Conservation (phyloP, 1,140 invertebrate genomes). For the Zaprionus kolodkinae region DNA sequence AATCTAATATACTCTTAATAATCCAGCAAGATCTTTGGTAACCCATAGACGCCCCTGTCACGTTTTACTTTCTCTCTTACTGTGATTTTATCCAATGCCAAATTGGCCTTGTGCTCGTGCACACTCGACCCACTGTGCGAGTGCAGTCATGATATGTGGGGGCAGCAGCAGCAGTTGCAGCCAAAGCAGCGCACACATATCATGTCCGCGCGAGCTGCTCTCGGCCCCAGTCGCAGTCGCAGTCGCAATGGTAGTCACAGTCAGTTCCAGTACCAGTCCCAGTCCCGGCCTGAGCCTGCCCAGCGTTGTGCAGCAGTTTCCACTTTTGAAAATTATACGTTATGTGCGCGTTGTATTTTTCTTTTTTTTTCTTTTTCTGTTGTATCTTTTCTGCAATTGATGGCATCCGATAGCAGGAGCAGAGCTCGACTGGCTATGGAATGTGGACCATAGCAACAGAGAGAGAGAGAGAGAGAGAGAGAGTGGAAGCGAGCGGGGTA, state of each 20-base stretch:
- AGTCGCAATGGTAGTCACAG: background rate
- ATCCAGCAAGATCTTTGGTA: background rate
- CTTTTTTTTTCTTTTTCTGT: conserved; percentile 39
- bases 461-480: background rate
- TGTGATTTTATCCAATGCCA: background rate
- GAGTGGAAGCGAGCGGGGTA: no score
- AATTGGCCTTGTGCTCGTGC: background rate
- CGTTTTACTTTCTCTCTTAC: background rate
- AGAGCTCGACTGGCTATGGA: conserved; percentile 28
- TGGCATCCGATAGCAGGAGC: conserved; percentile 78
- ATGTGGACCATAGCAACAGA: conserved; percentile 34
- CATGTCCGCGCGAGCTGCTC: conserved; percentile 29
- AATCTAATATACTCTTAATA: background rate
- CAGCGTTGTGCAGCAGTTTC: conserved; percentile 67
- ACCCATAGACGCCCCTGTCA: background rate
- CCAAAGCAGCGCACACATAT: conserved; percentile 35
- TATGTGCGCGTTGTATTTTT: conserved; percentile 56
- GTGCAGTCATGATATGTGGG: conserved; percentile 54
- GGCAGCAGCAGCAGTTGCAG: conserved; percentile 41
- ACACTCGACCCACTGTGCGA: conserved; percentile 48
- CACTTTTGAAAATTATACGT: conserved; percentile 81
- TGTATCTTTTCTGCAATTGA: conserved; percentile 71
- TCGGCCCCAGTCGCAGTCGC: background rate
- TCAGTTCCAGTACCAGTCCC: background rate
- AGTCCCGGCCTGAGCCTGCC: conserved; percentile 46